Evolutionary conservation across 2,888 invertebrate species (phyloP).

Genomic region (Sesia apiformis): DNA sequence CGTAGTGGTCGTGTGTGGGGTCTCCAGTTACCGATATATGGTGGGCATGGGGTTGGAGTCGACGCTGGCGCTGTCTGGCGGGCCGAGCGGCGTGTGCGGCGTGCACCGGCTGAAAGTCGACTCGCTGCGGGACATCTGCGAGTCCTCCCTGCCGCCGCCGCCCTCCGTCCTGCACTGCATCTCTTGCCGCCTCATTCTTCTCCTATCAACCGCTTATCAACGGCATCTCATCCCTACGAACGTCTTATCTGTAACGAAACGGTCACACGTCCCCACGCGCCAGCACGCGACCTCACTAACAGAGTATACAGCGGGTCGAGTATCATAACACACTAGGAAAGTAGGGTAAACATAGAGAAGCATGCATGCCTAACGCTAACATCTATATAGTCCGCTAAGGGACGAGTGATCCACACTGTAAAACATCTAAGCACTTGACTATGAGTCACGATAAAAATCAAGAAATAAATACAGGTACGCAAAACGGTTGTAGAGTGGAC

Average conservation of each 20-base stretch:
- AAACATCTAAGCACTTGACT: constrained; percentile 50
- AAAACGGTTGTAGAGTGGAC: constrained; percentile 21
- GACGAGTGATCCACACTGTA: constrained; percentile 34
- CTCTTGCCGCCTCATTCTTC: constrained; percentile 58
- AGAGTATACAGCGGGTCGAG: constrained; percentile 39
- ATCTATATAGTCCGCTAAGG: constrained; percentile 44
- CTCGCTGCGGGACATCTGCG: constrained; percentile 83
- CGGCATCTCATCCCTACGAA: constrained; percentile 63
- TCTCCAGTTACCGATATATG: constrained; percentile 86
- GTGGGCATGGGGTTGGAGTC: constrained; percentile 90
- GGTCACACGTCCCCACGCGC: constrained; percentile 44
- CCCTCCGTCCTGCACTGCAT: constrained; percentile 54
- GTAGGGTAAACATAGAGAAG: constrained; percentile 47
- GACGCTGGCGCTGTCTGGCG: constrained; percentile 86
- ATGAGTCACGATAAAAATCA: constrained; percentile 30
- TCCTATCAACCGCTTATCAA: constrained; percentile 51
- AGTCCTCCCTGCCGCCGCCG: constrained; percentile 49
- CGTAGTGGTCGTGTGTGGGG: constrained; percentile 22
- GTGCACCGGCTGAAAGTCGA: constrained; percentile 77
- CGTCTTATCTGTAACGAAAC: constrained; percentile 60
- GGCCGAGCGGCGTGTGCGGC: constrained; percentile 63
- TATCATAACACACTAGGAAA: constrained; percentile 44
- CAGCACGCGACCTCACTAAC: constrained; percentile 29
- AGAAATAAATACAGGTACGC: constrained; percentile 18
- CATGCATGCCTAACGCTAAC: constrained; percentile 67